phyloP scores from a whole-genome alignment of 1,140 invertebrate genomes.

The Drosophila ironensis region DNA sequence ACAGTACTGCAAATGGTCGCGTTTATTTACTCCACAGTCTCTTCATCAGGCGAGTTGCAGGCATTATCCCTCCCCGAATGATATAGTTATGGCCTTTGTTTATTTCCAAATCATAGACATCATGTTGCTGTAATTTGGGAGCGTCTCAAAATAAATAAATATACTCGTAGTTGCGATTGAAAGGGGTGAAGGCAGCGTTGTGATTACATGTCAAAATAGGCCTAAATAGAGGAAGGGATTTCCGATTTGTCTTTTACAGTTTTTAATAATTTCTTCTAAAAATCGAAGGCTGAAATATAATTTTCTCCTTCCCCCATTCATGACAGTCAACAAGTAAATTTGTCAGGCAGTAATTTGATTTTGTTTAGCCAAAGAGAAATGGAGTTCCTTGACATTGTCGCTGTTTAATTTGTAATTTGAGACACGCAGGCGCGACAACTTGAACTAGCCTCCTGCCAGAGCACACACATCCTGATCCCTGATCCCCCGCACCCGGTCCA shows the following conservation, averaged over 20 bases:
- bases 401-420: constrained; percentile 60
- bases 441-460: constrained; percentile 30
- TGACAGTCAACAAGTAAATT: constrained; percentile 37
- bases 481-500: background rate
- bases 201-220: constrained; percentile 33
- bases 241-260: background rate
- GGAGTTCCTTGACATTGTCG: constrained; percentile 2
- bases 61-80: background rate
- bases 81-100: constrained; percentile 46
- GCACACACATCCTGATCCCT: constrained; percentile 2
- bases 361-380: constrained; percentile 31
- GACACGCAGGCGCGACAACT: constrained; percentile 44
- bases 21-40: constrained; percentile 48
- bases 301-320: background rate
- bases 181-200: constrained; percentile 16
- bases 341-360: constrained; percentile 46
- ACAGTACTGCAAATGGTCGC: constrained; percentile 44
- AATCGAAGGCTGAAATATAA: background rate
- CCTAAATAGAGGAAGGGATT: background rate
- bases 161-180: background rate
- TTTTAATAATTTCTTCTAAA: background rate
- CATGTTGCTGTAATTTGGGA: constrained; percentile 12
- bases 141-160: constrained; percentile 41
- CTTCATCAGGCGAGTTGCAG: constrained; percentile 17
- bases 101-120: constrained; percentile 34